Conservation (phyloP, 2,888 invertebrate species). For the Ischnura elegans region DNA sequence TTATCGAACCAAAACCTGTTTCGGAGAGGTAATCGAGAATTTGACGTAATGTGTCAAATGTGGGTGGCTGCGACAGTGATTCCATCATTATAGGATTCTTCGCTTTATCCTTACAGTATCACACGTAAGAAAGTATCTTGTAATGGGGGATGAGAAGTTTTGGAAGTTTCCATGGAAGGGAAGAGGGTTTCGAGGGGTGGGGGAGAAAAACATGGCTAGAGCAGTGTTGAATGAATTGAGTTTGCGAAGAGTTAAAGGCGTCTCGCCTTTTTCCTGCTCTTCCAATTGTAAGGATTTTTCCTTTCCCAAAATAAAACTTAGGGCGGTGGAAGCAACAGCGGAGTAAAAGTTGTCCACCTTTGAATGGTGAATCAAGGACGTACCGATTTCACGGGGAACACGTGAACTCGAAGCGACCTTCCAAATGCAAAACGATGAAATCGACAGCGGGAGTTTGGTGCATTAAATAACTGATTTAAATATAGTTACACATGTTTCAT, state of each 20-base stretch:
- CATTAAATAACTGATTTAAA: not conserved
- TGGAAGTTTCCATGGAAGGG: not conserved
- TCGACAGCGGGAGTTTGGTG: not conserved
- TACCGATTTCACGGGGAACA: not conserved
- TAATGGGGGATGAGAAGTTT: not conserved
- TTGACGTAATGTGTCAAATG: no score
- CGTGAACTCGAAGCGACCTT: not conserved
- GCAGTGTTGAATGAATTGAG: constrained; percentile 12
- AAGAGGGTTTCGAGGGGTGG: not conserved
- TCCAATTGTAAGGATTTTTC: not conserved
- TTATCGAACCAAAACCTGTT: no score
- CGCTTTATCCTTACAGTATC: not conserved
- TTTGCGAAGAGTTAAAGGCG: constrained; percentile 3
- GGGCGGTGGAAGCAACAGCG: not conserved
- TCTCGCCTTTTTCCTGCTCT: not conserved
- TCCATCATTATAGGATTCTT: not conserved
- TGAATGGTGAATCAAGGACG: constrained; percentile 21
- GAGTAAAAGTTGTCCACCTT: constrained; percentile 13
- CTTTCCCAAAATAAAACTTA: not conserved
- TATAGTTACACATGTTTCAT: no score
- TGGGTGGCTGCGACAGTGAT: not conserved
- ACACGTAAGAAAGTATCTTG: not conserved
- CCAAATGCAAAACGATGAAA: not conserved
- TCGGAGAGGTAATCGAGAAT: no score
- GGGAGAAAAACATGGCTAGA: not conserved